Evolutionary conservation across 1,140 invertebrate genomes (phyloP).

Genomic region (Pseudomyrmex pallidus): DNA sequence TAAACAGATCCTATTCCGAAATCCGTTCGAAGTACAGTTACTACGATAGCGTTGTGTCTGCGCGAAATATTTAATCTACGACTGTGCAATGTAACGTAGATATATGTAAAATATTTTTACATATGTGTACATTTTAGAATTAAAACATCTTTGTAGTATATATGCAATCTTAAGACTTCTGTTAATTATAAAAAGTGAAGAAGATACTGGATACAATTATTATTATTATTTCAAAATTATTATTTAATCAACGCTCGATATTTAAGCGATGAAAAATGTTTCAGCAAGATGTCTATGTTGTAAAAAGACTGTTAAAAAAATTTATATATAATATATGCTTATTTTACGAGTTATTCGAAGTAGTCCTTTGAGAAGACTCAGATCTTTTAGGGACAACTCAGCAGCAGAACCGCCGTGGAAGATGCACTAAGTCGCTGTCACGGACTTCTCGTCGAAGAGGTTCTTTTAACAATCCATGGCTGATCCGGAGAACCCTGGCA

Average conservation of each 20-base stretch:
- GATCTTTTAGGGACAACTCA: not conserved
- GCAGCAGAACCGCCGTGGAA: slow-evolving; percentile 14
- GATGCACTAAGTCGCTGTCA: slow-evolving; percentile 24
- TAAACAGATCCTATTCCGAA: slow-evolving; percentile 42
- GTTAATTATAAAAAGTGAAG: not conserved
- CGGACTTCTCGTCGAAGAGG: slow-evolving; percentile 45
- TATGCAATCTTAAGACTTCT: not conserved
- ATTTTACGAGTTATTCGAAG: slow-evolving; percentile 1
- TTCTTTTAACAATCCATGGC: slow-evolving; percentile 67
- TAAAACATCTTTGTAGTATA: not conserved
- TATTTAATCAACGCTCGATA: not conserved
- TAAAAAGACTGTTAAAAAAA: not conserved
- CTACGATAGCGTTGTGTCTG: slow-evolving; percentile 11
- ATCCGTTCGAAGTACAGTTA: slow-evolving; percentile 38
- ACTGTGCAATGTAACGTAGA: not conserved
- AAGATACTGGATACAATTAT: not conserved
- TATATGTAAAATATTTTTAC: not conserved
- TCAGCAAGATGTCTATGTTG: not conserved
- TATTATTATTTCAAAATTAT: not conserved
- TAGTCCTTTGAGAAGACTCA: not conserved
- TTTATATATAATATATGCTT: slow-evolving; percentile 1
- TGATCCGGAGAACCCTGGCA: slow-evolving; percentile 52
- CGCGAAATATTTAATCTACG: slow-evolving; percentile 11
- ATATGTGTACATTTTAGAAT: slow-evolving; percentile 9
- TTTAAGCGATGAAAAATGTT: not conserved